phyloP scores from a whole-genome alignment of 2,888 invertebrate genomes.

The Eurois occulta region DNA sequence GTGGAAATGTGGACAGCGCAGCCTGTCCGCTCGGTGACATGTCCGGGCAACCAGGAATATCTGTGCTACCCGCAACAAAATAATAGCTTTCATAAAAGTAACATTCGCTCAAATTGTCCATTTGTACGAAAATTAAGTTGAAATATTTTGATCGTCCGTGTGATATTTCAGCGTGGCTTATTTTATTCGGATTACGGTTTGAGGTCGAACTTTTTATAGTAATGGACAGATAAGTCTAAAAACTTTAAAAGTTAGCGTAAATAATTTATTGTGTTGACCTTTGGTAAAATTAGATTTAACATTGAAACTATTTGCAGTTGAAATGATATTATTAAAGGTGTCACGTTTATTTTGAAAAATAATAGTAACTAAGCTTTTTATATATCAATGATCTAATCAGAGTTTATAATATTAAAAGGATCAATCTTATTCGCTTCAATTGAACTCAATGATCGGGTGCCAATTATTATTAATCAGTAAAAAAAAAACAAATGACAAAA shows the following conservation, averaged over 20 bases:
- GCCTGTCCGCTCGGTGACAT: constrained; percentile 79
- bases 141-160: constrained; percentile 55
- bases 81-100: constrained; percentile 71
- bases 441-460: background rate
- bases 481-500: constrained; percentile 1
- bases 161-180: constrained; percentile 45
- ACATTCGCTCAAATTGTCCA: constrained; percentile 58
- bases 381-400: too few relatives aligned
- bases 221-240: constrained; percentile 43
- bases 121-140: constrained; percentile 60
- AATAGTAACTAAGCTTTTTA: too few relatives aligned
- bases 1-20: constrained; percentile 79
- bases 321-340: background rate
- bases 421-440: background rate
- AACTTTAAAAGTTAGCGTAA: constrained; percentile 26
- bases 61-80: constrained; percentile 72
- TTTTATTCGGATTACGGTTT: constrained; percentile 49
- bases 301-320: background rate
- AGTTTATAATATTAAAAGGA: background rate
- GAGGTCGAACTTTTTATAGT: constrained; percentile 35
- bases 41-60: constrained; percentile 77
- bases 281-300: constrained; percentile 21
- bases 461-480: too few relatives aligned
- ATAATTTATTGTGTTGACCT: constrained; percentile 43
- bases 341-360: background rate